A percentile compares a stretch with the other conserved stretches of the same genome.
Evolutionary conservation across 1,140 invertebrate genomes (phyloP).

Genomic region (Leptestheria dahalacensis): DNA sequence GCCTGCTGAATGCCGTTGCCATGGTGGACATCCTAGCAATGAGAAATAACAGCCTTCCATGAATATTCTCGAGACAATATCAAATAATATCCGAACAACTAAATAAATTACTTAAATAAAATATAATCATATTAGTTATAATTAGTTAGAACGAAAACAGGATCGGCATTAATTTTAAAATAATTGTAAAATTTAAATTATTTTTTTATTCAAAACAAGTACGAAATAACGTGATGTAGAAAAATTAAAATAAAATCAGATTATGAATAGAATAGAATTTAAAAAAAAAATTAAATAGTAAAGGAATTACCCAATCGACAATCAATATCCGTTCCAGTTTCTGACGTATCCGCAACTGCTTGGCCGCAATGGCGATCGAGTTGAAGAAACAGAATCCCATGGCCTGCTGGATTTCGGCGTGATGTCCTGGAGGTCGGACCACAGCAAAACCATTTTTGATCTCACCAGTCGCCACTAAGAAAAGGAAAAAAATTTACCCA

Average conservation of each 20-base stretch:
- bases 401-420: conserved; percentile 89
- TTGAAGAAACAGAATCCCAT: conserved; percentile 99
- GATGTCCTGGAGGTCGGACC: conserved; percentile 93
- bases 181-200: too few relatives aligned
- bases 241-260: too few relatives aligned
- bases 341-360: conserved; percentile 67
- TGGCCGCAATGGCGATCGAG: conserved; percentile 92
- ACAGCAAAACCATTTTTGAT: conserved; percentile 91
- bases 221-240: too few relatives aligned
- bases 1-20: conserved; percentile 96
- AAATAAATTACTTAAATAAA: not conserved
- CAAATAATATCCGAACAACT: not conserved
- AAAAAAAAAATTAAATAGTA: not conserved
- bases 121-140: too few relatives aligned
- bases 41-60: too few relatives aligned
- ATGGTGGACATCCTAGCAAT: conserved; percentile 85
- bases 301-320: conserved; percentile 69
- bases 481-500: conserved; percentile 16
- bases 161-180: too few relatives aligned
- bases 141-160: too few relatives aligned
- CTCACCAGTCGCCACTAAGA: conserved; percentile 49
- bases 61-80: not conserved
- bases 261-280: not conserved
- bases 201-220: too few relatives aligned
- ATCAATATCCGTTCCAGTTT: conserved; percentile 82